Evolutionary conservation across 2,888 invertebrate genomes (phyloP), one percentile per base, ranked within the genome.

Genomic region (Anodontia alba): DNA sequence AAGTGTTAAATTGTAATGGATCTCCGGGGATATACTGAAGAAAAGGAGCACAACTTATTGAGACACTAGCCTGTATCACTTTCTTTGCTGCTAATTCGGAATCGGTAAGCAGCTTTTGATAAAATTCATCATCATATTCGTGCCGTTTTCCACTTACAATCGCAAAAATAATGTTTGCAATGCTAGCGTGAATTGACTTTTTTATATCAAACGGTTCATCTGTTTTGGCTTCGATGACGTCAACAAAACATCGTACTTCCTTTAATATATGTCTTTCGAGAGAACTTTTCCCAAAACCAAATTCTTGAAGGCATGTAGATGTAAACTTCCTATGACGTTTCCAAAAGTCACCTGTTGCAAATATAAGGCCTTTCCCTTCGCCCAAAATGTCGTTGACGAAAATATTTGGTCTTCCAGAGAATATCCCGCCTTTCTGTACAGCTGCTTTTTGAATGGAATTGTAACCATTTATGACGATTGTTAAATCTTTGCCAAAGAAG

Each of bases 141-240:
- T 87, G 89, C n/a, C 88, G 70, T 71, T 89, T 70, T 10, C 89
- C 89, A 73, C 89, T 88, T 0, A 81, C 75, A 12, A 90, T 84
- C n/a, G 87, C 84, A 43, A 86, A 88, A 57, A 89, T 84, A 26
- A 90, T 80, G 36, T 90, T 90, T 23, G 88, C 79, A 5, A 89
- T 78, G 36, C 87, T 84, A 7, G 86, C 87, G 31, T 84, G 82
- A 5, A 87, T 49, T n/a, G 78, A 67, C 23, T 75, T 54, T 33
- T 51, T 67, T 0, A 86, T 83, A 66, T 90, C 85, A 26, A 88
- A 81, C 17, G 83, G 82, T 29, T 67, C 33, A 17, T 84, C 82
- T 0, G 79, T 54, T 7, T 83, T 70, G 10, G 79, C 20, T 31
- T 84, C 78, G 1, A 90, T 57, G 20, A 76, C 46, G 8, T 78